phyloP scores from a whole-genome alignment of 1,140 invertebrate genomes.

The Anoplolepis gracilipes region DNA sequence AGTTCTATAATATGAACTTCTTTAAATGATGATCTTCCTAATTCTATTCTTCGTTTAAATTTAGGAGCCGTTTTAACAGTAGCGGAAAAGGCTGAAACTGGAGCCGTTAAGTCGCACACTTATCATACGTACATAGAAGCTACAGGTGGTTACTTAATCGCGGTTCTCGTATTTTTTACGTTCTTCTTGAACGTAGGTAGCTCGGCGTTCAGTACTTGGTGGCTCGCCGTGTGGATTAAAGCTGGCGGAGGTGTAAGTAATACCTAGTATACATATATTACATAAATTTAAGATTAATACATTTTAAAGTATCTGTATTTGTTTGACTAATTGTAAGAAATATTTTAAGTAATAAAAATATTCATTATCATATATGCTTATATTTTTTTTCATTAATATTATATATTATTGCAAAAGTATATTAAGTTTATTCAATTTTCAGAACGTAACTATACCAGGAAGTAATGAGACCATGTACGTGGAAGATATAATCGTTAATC shows the following conservation, averaged over 20 bases:
- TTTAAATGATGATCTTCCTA: background rate
- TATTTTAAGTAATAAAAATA: conserved; percentile 8
- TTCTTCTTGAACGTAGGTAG: conserved; percentile 88
- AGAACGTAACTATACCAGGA: conserved; percentile 68
- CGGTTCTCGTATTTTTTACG: conserved; percentile 85
- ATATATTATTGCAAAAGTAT: background rate
- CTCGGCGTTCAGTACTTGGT: conserved; percentile 88
- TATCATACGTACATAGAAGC: conserved; percentile 87
- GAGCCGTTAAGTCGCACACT: conserved; percentile 83
- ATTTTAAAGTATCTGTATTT: background rate
- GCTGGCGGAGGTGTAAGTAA: conserved; percentile 83
- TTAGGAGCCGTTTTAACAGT: conserved; percentile 76
- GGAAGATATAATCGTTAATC: conserved; percentile 85
- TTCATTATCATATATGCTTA: background rate
- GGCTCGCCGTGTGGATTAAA: conserved; percentile 90
- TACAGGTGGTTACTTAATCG: conserved; percentile 87
- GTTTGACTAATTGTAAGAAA: background rate
- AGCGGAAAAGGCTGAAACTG: conserved; percentile 85
- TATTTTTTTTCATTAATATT: background rate
- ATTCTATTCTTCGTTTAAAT: background rate
- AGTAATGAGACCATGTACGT: conserved; percentile 79
- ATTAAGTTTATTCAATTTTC: conserved; percentile 15
- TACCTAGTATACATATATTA: background rate
- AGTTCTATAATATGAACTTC: background rate
- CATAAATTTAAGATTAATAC: conserved; percentile 25